These are phyloP conservation scores for Nycticorax nycticorax DNA, from an alignment of 2,113 vertebrate genomes.

Conservation along the genomic window DNA sequence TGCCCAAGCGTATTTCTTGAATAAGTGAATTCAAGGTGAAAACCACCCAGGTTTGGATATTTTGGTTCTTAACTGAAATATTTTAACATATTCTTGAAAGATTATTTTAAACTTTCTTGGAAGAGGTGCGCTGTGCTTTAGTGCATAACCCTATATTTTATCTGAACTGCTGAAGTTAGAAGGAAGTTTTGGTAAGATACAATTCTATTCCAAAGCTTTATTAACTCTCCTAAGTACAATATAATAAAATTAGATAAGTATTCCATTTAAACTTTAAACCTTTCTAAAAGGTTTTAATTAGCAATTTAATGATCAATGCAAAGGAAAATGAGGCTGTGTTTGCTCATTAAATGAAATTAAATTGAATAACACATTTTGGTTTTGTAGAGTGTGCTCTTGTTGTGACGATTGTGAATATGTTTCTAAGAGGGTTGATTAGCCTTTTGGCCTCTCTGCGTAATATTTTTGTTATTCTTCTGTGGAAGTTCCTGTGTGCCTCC, in stretches of 20 bases:
- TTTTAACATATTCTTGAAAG: neutral
- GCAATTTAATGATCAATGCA: neutral
- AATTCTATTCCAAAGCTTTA: neutral
- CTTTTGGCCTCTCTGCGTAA: constrained; percentile 15
- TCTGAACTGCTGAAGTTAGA: neutral
- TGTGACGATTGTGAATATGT: neutral
- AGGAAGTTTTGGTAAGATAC: neutral
- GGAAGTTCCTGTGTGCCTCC: neutral
- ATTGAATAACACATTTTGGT: constrained; percentile 31
- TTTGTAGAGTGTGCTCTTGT: neutral
- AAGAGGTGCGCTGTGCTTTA: neutral
- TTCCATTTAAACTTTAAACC: constrained; percentile 20
- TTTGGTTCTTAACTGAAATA: neutral
- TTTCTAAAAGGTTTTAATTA: constrained; percentile 31
- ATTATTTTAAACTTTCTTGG: neutral
- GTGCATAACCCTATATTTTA: neutral
- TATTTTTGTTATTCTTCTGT: constrained; percentile 31
- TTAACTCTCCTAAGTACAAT: neutral
- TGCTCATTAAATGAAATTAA: constrained; percentile 40
- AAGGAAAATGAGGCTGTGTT: neutral
- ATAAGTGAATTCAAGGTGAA: neutral
- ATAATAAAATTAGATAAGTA: neutral
- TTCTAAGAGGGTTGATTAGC: constrained; percentile 34
- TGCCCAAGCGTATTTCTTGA: neutral
- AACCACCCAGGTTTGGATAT: neutral